Base-by-base conservation (phyloP, 2,888 invertebrate genomes). In the Brachyopa scutellaris region DNA sequence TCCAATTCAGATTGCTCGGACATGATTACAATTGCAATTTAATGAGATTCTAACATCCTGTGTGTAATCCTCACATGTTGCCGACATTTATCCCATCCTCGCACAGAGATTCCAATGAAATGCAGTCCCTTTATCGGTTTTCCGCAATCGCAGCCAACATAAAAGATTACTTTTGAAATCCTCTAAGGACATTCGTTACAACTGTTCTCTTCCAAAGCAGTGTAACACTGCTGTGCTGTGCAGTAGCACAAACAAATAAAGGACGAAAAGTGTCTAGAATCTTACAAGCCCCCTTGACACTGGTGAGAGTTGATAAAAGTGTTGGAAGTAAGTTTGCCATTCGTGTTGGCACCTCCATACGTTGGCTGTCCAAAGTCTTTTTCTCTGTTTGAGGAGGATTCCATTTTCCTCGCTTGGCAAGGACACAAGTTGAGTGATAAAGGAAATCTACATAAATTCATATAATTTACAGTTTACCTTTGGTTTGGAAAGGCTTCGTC, bases 161-260 rank as follows among this genome's bases (percentile, higher is more conserved):
- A 82, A 77, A 77, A 82, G 82, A 82, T 82, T 77, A 82, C 82
- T 66, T 77, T 53, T 47, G 61, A 51, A 82, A 82, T 82, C 82
- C 82, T 77, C 77, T 51, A 77, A 82, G 77, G 82, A 82, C 82
- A 82, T 77, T 77, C 53, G 77, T 82, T 77, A 77, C 82, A 82
- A 77, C 61, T 77, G 64, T 69, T 57, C 49, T 45, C 8, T 13
- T 45, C 47, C 6, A 36, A 29, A 53, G 47, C 31, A 47, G 57
- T 29, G 40, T 42, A 31, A n/a, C n/a, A n/a, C n/a, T n/a, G n/a
- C 49, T 6, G 38, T 40, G 23, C 33, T 51, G 62, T n/a, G n/a
- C 42, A 36, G 53, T 8, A 29, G 19, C n/a, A n/a, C n/a, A n/a
- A n/a, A n/a, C n/a, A n/a, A 47, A 47, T 51, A 29, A 29, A 62